Base-by-base conservation (phyloP, 2,113 vertebrate species). In the Aspiorhynchus laticeps region DNA sequence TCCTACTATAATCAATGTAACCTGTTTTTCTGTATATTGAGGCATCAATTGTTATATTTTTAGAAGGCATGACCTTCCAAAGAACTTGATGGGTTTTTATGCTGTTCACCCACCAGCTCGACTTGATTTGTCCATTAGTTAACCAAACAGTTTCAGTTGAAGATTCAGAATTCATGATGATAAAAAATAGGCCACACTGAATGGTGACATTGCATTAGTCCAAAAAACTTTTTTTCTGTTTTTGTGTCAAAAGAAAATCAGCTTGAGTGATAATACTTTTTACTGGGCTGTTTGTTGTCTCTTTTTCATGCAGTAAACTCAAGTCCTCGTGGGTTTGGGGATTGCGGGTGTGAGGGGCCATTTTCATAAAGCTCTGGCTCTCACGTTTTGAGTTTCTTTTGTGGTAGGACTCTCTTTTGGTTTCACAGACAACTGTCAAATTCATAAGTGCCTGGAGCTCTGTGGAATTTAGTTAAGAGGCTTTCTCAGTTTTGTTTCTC, bases 121-220 rank as follows among this genome's bases (percentile, higher is more conserved):
- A 36, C 14, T 59, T 61, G 24, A 73, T n/a, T 76, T 28, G 38
- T 75, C 53, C 43, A 65, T 53, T 73, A 65, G 10, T 84, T 80
- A 82, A 33, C 48, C 26, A 33, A 31, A n/a, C n/a, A 12, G 19
- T 31, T 83, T 38, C 19, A 41, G 43, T 19, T 76, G 53, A 81
- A 74, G 24, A 48, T 36, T 9, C 56, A 43, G 59, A n/a, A 28
- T 36, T 77, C 85, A 28, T 69, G 28, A 61, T 51, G 31, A 12
- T 63, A 9, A 63, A 85, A 51, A 51, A 51, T 73, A 77, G 75
- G 75, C 59, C 26, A 80, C 61, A 26, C 53, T 48, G 43, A 76
- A 75, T 51, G 48, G 80, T 71, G 38, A 88, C 43, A 11, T 84
- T 86, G 43, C 7, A 15, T 83, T 88, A 78, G 51, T 76, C 85